Conservation (phyloP, 2,113 vertebrate genomes). For the Setophaga coronata region DNA sequence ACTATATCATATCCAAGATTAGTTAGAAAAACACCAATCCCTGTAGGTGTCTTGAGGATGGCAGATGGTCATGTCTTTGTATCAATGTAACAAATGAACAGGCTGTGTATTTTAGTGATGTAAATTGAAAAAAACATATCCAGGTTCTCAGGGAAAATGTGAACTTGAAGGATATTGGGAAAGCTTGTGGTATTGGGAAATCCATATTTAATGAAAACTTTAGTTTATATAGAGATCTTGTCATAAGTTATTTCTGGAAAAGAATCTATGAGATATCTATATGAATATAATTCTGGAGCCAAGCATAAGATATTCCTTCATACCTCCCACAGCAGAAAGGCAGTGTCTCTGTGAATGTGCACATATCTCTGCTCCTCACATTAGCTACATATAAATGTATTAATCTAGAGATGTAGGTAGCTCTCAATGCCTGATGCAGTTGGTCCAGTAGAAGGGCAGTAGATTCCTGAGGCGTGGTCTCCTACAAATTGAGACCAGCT, state of each 20-base stretch:
- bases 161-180: background rate
- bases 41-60: background rate
- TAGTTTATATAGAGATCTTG: background rate
- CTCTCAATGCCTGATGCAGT: background rate
- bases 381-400: background rate
- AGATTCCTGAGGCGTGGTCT: background rate
- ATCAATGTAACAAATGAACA: background rate
- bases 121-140: background rate
- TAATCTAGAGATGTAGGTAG: background rate
- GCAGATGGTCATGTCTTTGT: slow-evolving; percentile 15
- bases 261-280: background rate
- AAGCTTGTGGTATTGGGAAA: background rate
- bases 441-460: background rate
- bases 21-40: background rate
- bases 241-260: background rate
- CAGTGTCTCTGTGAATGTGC: background rate
- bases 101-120: background rate
- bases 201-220: background rate
- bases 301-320: background rate
- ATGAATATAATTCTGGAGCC: background rate
- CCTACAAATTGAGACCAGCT: background rate
- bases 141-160: background rate
- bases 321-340: background rate
- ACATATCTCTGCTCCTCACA: background rate
- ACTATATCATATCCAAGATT: background rate